Evolutionary conservation across 2,888 invertebrate species (phyloP), one percentile per base, ranked within the genome.

Genomic region (Amblyjoppa proteus): DNA sequence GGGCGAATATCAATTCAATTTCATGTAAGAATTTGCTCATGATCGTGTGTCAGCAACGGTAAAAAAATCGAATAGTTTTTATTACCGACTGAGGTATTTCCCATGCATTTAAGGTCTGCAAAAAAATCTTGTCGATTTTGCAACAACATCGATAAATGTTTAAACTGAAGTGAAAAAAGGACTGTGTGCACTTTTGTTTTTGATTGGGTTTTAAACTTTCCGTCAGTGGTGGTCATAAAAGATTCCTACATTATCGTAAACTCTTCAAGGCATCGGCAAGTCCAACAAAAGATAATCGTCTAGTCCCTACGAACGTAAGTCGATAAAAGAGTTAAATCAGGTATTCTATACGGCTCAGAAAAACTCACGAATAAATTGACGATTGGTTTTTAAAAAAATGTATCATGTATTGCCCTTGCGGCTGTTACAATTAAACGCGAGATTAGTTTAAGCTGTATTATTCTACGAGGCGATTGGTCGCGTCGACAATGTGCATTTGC

Each of bases 321-420:
- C 64, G 34, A 34, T 34, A 61, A 25, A 28, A 34, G 16, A 31
- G 64, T 31, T 31, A 1, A 31, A 64, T 2, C 28, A 1, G 28
- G 11, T 25, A 28, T 1, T 58, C 25, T 25, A 4, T 64, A 16
- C n/a, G 11, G 2, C 6, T 64, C 34, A 16, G 31, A 34, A 16
- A 31, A 31, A 64, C 16, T n/a, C 13, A 7, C 16, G 64, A 64
- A 64, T 64, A 76, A 49, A 7, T 28, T 34, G 31, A 38, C 51
- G 51, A 34, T 66, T 51, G 49, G 51, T 75, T 66, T 58, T 31
- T 51, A 68, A 82, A 66, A 75, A 85, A 82, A 84, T 84, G 78
- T 75, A 85, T 85, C 56, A 66, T 84, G 80, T 76, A 81, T 84
- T 80, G 78, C 74, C 74, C 75, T 53, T 78, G 25, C 56, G 51